Evolutionary conservation across 2,113 vertebrate species (phyloP).

Genomic region (Rafetus swinhoei): DNA sequence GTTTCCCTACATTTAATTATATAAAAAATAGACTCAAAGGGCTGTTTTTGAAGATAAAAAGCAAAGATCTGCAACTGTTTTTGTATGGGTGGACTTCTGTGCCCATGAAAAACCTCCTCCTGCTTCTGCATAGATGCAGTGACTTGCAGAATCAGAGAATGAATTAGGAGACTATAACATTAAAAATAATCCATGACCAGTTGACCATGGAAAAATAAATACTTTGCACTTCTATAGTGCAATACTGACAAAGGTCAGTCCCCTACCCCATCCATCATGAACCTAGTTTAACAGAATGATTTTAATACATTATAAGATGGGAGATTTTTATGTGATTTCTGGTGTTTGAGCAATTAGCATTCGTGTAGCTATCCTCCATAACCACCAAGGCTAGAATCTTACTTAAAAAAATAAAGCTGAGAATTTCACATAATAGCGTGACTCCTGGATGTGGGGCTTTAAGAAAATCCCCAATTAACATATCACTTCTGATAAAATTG

Average conservation of each 20-base stretch:
- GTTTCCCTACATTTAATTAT: neutral
- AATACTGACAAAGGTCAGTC: neutral
- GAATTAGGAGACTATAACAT: neutral
- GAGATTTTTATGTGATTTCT: neutral
- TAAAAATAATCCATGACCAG: neutral
- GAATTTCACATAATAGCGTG: neutral
- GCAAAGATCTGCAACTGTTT: neutral
- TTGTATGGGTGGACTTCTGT: neutral
- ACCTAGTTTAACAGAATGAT: neutral
- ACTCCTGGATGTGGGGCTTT: neutral
- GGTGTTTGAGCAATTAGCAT: neutral
- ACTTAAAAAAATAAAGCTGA: neutral
- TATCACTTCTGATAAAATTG: neutral
- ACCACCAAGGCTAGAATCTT: neutral
- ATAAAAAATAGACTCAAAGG: neutral
- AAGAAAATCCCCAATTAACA: neutral
- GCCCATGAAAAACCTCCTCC: neutral
- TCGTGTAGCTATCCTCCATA: neutral
- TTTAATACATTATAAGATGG: neutral
- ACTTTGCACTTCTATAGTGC: neutral
- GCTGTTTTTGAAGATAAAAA: neutral
- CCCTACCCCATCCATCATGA: neutral
- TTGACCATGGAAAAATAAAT: neutral
- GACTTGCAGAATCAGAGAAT: neutral
- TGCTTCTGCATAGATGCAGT: neutral